Percentiles rank a stretch among this genome's conserved stretches.
Evolutionary conservation across 2,888 invertebrate species (phyloP).

Genomic region (Scrobipalpa costella): DNA sequence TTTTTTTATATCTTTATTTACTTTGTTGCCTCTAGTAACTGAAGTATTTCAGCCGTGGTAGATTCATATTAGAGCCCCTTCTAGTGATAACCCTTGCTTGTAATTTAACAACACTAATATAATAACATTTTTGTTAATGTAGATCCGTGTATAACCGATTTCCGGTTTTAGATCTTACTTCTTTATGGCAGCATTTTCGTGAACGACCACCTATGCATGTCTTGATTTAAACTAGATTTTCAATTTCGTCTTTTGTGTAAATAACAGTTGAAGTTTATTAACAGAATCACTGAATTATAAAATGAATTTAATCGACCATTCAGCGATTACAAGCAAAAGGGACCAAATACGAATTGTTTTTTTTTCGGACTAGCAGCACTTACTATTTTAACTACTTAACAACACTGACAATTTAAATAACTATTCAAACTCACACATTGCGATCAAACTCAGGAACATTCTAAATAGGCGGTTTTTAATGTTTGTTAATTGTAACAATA

Average conservation of each 20-base stretch:
- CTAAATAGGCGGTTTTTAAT: conserved; percentile 58
- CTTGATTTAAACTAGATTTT: conserved; percentile 28
- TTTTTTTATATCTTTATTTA: conserved; percentile 50
- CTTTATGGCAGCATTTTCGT: conserved; percentile 37
- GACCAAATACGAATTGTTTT: conserved; percentile 74
- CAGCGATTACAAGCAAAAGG: conserved; percentile 79
- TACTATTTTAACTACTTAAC: conserved; percentile 60
- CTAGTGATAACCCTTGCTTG: conserved; percentile 79
- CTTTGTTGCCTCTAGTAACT: conserved; percentile 49
- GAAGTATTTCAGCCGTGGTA: conserved; percentile 44
- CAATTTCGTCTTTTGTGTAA: conserved; percentile 19
- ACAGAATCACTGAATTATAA: conserved; percentile 61
- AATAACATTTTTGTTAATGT: conserved; percentile 63
- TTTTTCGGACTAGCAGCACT: conserved; percentile 52
- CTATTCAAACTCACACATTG: conserved; percentile 51
- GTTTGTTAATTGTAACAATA: conserved; percentile 53
- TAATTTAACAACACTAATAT: conserved; percentile 73
- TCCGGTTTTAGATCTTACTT: conserved; percentile 24
- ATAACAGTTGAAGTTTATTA: conserved; percentile 56
- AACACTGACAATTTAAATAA: conserved; percentile 65
- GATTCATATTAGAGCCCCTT: conserved; percentile 46
- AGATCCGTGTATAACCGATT: conserved; percentile 35
- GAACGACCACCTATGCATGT: conserved; percentile 54
- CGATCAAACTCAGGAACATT: conserved; percentile 63
- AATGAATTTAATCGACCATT: conserved; percentile 52